Evolutionary conservation across 2,888 invertebrate species (phyloP).

Genomic region (Rhodophaea formosa): DNA sequence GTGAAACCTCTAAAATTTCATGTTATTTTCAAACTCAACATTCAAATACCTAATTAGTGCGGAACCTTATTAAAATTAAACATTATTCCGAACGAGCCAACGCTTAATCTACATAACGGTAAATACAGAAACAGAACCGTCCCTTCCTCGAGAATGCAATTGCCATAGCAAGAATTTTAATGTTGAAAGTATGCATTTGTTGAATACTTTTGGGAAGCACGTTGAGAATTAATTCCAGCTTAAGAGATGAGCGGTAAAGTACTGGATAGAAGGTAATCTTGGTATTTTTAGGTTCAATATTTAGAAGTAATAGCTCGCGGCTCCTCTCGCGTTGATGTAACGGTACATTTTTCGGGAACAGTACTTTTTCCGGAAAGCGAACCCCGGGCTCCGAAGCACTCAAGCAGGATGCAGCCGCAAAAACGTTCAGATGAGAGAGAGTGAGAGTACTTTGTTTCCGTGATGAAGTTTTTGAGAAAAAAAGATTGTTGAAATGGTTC

Average conservation of each 20-base stretch:
- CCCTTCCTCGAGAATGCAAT: conserved; percentile 25
- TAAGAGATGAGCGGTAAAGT: not conserved
- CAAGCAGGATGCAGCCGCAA: too few species aligned
- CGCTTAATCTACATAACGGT: conserved; percentile 62
- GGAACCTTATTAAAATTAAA: conserved; percentile 28
- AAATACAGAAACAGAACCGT: conserved; percentile 27
- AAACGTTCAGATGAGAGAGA: too few species aligned
- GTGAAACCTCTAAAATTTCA: not conserved
- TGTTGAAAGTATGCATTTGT: conserved; percentile 17
- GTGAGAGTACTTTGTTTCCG: too few species aligned
- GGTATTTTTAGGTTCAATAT: too few species aligned
- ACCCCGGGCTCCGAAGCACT: too few species aligned
- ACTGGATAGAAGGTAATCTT: too few species aligned
- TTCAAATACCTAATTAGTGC: not conserved
- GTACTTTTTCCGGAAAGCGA: too few species aligned
- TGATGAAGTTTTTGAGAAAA: too few species aligned
- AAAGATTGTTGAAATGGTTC: too few species aligned
- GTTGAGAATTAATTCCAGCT: not conserved
- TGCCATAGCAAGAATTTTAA: conserved; percentile 42
- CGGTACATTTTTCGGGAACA: too few species aligned
- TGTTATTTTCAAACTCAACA: not conserved
- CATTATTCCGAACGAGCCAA: conserved; percentile 38
- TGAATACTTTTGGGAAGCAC: conserved; percentile 20
- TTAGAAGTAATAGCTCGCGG: too few species aligned
- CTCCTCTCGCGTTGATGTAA: too few species aligned